phyloP scores from a whole-genome alignment of 2,888 invertebrate species.

The Dorcus hopei region DNA sequence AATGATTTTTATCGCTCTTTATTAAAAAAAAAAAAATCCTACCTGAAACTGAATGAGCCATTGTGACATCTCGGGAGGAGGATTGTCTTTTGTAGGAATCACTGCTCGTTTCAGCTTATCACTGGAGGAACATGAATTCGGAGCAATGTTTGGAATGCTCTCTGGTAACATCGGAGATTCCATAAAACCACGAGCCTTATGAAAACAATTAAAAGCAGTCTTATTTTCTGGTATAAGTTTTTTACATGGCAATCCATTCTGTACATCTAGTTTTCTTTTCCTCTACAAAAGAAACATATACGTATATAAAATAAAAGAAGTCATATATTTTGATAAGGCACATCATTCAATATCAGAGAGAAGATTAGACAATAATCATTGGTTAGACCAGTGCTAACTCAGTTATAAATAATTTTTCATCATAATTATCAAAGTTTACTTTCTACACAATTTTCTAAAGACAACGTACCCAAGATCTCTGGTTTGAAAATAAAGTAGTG shows the following conservation, averaged over 20 bases:
- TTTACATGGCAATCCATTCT: constrained; percentile 54
- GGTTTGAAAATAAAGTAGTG: constrained; percentile 27
- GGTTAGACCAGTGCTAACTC: constrained; percentile 38
- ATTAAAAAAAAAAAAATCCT: constrained; percentile 2
- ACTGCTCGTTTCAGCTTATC: constrained; percentile 46
- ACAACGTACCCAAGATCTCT: constrained; percentile 35
- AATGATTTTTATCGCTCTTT: background rate
- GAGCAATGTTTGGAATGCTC: background rate
- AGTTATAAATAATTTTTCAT: constrained; percentile 17
- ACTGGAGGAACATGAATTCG: constrained; percentile 6
- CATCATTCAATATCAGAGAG: constrained; percentile 40
- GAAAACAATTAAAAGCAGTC: constrained; percentile 11
- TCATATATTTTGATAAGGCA: too few species aligned
- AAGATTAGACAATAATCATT: constrained; percentile 45
- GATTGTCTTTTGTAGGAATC: constrained; percentile 75
- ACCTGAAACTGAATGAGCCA: constrained; percentile 76
- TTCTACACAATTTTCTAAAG: background rate
- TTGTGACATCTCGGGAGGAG: constrained; percentile 71
- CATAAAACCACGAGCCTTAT: background rate
- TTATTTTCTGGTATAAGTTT: constrained; percentile 53
- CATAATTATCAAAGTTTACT: constrained; percentile 13
- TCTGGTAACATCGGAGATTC: background rate
- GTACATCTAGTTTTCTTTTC: constrained; percentile 51
- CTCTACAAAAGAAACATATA: constrained; percentile 37
- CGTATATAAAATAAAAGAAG: background rate